phyloP scores from a whole-genome alignment of 2,113 vertebrate genomes.

The Tetraodon nigroviridis region DNA sequence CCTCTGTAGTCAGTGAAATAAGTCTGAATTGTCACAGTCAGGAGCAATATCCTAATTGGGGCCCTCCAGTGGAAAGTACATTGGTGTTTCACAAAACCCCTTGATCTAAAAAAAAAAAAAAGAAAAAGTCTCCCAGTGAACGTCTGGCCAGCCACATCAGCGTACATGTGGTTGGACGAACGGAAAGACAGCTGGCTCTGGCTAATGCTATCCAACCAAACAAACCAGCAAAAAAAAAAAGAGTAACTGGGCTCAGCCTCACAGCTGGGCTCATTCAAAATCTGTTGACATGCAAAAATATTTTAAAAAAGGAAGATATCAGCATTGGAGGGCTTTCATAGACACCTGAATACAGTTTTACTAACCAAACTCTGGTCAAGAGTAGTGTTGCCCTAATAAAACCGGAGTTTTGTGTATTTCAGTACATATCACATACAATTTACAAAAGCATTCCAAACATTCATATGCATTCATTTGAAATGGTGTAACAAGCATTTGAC shows the following conservation, averaged over 20 bases:
- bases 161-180: conserved; percentile 42
- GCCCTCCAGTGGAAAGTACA: conserved; percentile 7
- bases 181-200: conserved; percentile 51
- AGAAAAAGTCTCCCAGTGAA: too few species aligned
- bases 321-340: too few species aligned
- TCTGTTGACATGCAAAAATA: too few species aligned
- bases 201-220: conserved; percentile 19
- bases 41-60: conserved; percentile 9
- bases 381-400: too few species aligned
- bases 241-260: background rate
- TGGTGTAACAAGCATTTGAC: background rate
- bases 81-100: conserved; percentile 3
- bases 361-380: too few species aligned
- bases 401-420: too few species aligned
- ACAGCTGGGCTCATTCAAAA: background rate
- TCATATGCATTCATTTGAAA: too few species aligned
- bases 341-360: too few species aligned
- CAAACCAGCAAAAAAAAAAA: background rate
- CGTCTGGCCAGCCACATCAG: conserved; percentile 32
- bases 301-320: too few species aligned
- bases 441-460: too few species aligned
- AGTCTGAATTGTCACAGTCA: conserved; percentile 2
- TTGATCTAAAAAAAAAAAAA: too few species aligned
- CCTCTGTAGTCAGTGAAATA: conserved; percentile 10
- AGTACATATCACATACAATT: too few species aligned